Evolutionary conservation across 2,113 vertebrate species (phyloP).

Genomic region (Heptranchias perlo): DNA sequence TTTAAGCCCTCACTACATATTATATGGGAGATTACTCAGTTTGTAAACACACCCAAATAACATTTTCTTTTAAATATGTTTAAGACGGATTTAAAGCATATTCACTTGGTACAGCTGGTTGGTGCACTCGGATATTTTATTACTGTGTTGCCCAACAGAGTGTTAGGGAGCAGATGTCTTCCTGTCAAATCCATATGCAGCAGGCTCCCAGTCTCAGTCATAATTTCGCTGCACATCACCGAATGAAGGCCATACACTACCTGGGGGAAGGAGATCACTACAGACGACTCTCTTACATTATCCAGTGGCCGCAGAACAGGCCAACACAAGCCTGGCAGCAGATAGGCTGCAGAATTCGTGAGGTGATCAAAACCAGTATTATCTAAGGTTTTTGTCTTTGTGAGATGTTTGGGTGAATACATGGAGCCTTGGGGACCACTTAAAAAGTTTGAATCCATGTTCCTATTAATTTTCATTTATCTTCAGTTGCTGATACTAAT

Average conservation of each 20-base stretch:
- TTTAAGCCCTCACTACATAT: neutral
- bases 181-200: neutral
- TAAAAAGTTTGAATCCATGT: neutral
- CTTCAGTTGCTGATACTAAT: neutral
- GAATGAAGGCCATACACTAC: neutral
- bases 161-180: neutral
- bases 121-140: neutral
- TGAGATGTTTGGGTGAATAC: neutral
- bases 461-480: neutral
- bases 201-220: neutral
- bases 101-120: neutral
- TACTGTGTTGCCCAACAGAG: neutral
- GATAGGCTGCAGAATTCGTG: neutral
- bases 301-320: neutral
- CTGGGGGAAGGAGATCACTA: neutral
- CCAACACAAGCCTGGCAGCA: neutral
- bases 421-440: neutral
- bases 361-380: neutral
- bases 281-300: neutral
- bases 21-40: neutral
- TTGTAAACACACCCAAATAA: neutral
- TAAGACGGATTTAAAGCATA: neutral
- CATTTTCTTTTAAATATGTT: neutral
- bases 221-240: neutral
- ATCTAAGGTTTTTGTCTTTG: neutral